These are phyloP conservation scores for Smithornis capensis DNA, from an alignment of 2,113 vertebrate species.

Conservation along the genomic window DNA sequence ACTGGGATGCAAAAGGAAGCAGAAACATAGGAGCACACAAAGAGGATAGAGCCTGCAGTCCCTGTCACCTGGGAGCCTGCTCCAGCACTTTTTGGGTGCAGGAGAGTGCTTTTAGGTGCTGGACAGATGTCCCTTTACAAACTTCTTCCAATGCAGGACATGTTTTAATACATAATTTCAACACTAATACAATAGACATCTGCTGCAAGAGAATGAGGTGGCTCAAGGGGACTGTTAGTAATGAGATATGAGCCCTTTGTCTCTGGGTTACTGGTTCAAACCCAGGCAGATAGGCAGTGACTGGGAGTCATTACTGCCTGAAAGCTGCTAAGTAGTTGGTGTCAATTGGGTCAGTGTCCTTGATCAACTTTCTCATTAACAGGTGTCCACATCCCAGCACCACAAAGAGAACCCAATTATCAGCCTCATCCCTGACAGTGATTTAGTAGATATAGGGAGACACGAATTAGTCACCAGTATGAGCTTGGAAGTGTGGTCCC, in stretches of 20 bases:
- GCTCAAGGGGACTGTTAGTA: not conserved
- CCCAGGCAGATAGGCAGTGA: not conserved
- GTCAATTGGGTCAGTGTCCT: not conserved
- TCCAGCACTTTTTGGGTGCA: not conserved
- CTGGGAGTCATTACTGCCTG: not conserved
- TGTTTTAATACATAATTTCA: not conserved
- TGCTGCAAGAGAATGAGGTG: not conserved
- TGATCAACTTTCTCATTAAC: constrained; percentile 5
- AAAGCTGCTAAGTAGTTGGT: constrained; percentile 30
- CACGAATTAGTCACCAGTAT: not conserved
- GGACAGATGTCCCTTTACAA: not conserved
- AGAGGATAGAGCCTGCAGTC: not conserved
- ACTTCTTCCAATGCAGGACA: not conserved
- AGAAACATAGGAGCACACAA: fast-evolving
- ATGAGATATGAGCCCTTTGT: not conserved
- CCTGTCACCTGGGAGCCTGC: not conserved
- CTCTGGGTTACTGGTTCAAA: not conserved
- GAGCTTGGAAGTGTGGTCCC: not conserved
- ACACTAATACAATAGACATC: not conserved
- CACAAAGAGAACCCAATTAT: constrained; percentile 21
- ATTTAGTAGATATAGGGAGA: not conserved
- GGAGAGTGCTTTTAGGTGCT: not conserved
- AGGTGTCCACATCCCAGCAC: not conserved
- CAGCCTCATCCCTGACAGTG: not conserved
- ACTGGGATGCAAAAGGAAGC: not conserved